Conservation (phyloP, 2,113 vertebrate species). For the Xiphorhynchus elegans region DNA sequence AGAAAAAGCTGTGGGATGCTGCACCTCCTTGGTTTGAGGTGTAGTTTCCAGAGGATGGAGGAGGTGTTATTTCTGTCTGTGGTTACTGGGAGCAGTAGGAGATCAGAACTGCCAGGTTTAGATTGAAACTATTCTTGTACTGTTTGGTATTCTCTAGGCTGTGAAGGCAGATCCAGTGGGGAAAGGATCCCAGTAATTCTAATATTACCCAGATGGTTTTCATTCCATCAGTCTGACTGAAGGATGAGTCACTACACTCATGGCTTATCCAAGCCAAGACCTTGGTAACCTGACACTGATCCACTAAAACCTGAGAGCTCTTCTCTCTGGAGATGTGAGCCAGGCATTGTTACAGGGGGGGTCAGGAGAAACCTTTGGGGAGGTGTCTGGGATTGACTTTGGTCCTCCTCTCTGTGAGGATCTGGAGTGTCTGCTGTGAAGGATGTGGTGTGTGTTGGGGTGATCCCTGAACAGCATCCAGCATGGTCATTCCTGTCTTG, state of each 20-base stretch:
- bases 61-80: not conserved
- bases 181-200: slow-evolving; percentile 18
- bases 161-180: not conserved
- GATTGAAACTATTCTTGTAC: not conserved
- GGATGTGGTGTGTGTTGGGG: not conserved
- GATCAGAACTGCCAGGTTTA: not conserved
- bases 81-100: not conserved
- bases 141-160: not conserved
- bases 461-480: not conserved
- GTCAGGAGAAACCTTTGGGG: not conserved
- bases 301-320: not conserved
- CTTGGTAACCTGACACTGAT: not conserved
- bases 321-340: slow-evolving; percentile 3
- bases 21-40: not conserved
- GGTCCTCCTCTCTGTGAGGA: not conserved
- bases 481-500: not conserved
- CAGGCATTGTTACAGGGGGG: not conserved
- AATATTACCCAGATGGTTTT: slow-evolving; percentile 43
- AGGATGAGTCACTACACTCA: not conserved
- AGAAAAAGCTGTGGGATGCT: not conserved
- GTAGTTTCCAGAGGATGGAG: not conserved
- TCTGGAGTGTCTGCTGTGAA: not conserved
- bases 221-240: not conserved
- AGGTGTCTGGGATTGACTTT: not conserved
- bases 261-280: not conserved